phyloP scores from a whole-genome alignment of 2,797 vertebrate species.

The Sebastes taczanowskii region DNA sequence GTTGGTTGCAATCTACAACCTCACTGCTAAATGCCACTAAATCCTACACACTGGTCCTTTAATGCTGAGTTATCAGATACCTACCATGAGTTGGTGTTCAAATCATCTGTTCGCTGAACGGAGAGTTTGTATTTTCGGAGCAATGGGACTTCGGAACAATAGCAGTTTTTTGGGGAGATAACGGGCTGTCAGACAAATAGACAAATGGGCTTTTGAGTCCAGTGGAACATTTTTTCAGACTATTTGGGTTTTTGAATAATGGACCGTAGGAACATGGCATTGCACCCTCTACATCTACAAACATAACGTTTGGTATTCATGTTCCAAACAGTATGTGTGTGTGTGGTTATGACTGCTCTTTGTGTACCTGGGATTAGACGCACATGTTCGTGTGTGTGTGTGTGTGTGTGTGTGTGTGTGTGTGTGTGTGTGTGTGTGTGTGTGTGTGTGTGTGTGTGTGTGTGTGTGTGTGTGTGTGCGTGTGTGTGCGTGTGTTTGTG shows the following conservation, averaged over 20 bases:
- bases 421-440: neutral
- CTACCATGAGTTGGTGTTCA: too few species aligned
- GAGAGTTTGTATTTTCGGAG: too few species aligned
- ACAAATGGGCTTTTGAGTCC: neutral
- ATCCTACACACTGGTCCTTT: neutral
- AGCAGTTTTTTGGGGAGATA: too few species aligned
- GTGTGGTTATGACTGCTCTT: neutral
- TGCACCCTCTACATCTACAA: too few species aligned
- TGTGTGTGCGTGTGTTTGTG: slow-evolving; percentile 7
- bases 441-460: neutral
- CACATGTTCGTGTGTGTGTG: neutral
- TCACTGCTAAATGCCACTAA: too few species aligned
- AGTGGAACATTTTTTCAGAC: neutral
- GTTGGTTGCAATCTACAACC: too few species aligned
- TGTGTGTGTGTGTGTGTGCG: neutral
- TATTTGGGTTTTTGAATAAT: too few species aligned
- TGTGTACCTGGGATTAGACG: neutral
- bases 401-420: neutral
- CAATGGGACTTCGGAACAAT: too few species aligned
- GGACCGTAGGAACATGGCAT: too few species aligned
- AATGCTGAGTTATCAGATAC: neutral
- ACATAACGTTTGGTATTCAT: neutral
- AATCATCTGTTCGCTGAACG: too few species aligned
- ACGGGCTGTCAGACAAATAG: too few species aligned
- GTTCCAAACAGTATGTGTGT: neutral